Evolutionary conservation across 2,113 vertebrate species (phyloP).

Genomic region (Electrona antarctica): DNA sequence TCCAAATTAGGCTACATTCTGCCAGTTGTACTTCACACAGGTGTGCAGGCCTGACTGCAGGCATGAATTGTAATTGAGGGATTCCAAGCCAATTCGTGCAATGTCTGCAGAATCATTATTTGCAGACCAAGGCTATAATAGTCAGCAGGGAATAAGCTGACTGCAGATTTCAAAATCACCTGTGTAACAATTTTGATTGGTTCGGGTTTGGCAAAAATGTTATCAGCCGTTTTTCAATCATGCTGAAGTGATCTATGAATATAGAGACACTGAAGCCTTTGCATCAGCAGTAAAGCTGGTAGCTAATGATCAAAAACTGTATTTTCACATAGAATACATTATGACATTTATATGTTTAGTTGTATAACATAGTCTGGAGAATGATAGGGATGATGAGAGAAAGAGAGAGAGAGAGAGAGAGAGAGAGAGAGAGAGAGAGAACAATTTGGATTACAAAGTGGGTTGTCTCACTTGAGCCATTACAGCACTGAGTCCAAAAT

Average conservation of each 20-base stretch:
- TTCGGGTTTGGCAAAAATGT: slow-evolving; percentile 35
- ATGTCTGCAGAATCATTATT: slow-evolving; percentile 11
- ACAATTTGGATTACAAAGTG: neutral
- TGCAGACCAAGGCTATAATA: slow-evolving; percentile 24
- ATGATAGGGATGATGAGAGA: neutral
- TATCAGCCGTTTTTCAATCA: slow-evolving; percentile 57
- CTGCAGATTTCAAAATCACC: slow-evolving; percentile 32
- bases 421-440: slow-evolving; percentile 2
- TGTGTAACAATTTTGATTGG: slow-evolving; percentile 32
- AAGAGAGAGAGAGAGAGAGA: slow-evolving; percentile 3
- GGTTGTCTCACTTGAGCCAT: neutral
- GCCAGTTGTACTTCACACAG: slow-evolving; percentile 14
- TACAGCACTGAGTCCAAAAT: slow-evolving; percentile 2
- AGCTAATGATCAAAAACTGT: slow-evolving; percentile 23
- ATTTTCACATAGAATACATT: slow-evolving; percentile 17
- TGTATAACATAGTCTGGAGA: neutral
- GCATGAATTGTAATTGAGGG: neutral
- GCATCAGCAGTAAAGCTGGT: slow-evolving; percentile 27
- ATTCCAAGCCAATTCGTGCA: slow-evolving; percentile 19
- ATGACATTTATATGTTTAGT: neutral
- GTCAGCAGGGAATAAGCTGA: slow-evolving; percentile 29
- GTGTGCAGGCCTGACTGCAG: slow-evolving; percentile 12
- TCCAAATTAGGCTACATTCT: slow-evolving; percentile 25
- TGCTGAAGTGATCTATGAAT: slow-evolving; percentile 45
- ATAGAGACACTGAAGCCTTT: slow-evolving; percentile 37